A percentile compares a stretch with the other conserved stretches of the same genome.
These are phyloP conservation scores for Sitobion miscanthi DNA, from an alignment of 1,140 invertebrate species.

Conservation along the genomic window DNA sequence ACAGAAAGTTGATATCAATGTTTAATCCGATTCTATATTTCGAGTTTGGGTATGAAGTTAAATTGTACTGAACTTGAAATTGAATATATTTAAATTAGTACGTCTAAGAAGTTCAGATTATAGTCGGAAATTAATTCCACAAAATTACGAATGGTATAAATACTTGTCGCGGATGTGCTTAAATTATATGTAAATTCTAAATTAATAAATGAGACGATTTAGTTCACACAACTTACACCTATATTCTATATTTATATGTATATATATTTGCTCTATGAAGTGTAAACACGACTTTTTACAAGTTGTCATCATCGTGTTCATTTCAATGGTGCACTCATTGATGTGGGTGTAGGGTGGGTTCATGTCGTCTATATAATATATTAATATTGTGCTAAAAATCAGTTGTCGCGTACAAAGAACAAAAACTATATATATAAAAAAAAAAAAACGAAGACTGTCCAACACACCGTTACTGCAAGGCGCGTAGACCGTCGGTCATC, in stretches of 20 bases:
- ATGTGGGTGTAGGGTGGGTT: not conserved
- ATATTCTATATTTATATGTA: not conserved
- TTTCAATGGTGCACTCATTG: not conserved
- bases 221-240: not conserved
- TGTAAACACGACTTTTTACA: not conserved
- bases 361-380: not conserved
- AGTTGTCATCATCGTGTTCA: not conserved
- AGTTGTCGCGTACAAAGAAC: not conserved
- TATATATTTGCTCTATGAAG: not conserved
- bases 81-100: not conserved
- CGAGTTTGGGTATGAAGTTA: not conserved
- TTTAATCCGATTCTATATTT: not conserved
- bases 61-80: not conserved
- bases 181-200: not conserved
- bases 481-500: not conserved
- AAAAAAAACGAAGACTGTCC: not conserved
- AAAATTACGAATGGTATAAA: not conserved
- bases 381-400: constrained; percentile 21
- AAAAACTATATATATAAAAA: not conserved
- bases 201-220: not conserved
- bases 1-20: not conserved
- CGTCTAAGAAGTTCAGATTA: not conserved
- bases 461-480: not conserved
- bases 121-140: not conserved
- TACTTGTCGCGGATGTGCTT: not conserved